These are phyloP conservation scores for Columba guinea DNA, from an alignment of 2,797 vertebrate genomes.

Conservation along the genomic window DNA sequence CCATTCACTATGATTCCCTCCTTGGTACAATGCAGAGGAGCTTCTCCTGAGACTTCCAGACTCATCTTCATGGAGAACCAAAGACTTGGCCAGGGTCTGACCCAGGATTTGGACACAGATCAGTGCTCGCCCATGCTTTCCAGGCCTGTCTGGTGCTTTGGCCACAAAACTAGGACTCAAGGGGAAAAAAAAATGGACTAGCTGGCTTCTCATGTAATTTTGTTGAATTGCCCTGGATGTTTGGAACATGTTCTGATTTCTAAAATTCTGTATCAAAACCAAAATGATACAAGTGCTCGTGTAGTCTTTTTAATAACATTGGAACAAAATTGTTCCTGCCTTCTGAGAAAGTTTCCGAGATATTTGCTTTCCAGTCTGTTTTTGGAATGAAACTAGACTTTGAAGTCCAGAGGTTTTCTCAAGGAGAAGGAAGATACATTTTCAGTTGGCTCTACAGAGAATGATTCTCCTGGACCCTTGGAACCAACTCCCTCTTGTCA, in stretches of 20 bases:
- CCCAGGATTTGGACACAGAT: neutral
- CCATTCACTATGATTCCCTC: neutral
- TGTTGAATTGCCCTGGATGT: neutral
- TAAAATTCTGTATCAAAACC: neutral
- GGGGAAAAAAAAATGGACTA: neutral
- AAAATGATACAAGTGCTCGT: neutral
- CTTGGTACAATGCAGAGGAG: neutral
- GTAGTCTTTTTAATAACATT: neutral
- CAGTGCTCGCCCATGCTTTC: accelerated
- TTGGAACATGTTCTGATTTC: neutral
- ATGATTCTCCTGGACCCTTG: neutral
- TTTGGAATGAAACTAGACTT: neutral
- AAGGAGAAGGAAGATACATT: neutral
- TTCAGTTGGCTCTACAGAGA: neutral
- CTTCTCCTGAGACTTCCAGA: neutral
- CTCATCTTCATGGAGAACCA: neutral
- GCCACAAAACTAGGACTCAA: neutral
- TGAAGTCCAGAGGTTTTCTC: neutral
- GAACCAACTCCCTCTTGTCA: neutral
- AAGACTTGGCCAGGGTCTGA: neutral
- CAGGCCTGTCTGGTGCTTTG: neutral
- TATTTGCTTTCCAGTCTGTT: neutral
- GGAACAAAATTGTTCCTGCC: neutral
- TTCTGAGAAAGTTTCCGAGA: neutral
- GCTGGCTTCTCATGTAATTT: neutral